Conservation (phyloP, 2,888 invertebrate species). For the Nomada ferruginata region DNA sequence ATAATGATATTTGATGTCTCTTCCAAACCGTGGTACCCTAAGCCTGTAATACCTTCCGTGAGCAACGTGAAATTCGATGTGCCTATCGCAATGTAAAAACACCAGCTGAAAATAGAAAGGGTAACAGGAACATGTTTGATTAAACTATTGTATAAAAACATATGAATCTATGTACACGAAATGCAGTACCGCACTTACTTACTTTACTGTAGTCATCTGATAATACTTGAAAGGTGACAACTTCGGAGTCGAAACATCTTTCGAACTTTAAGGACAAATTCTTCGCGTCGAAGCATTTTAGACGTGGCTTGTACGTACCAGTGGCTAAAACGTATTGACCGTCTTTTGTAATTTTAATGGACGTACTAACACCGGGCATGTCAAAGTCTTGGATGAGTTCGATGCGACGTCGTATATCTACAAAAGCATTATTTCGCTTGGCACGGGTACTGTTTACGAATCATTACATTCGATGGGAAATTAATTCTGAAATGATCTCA, state of each 20-base stretch:
- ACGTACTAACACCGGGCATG: slow-evolving; percentile 97
- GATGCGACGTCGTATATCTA: slow-evolving; percentile 94
- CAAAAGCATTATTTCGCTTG: slow-evolving; percentile 56
- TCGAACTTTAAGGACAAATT: slow-evolving; percentile 99
- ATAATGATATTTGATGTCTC: slow-evolving; percentile 96
- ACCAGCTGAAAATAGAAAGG: slow-evolving; percentile 87
- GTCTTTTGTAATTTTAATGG: slow-evolving; percentile 94
- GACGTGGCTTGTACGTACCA: slow-evolving; percentile 97
- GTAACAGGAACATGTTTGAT: not conserved
- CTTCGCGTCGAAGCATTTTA: slow-evolving; percentile 98
- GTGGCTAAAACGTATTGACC: slow-evolving; percentile 96
- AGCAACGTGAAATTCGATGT: slow-evolving; percentile 97
- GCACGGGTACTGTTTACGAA: not conserved
- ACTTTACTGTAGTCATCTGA: slow-evolving; percentile 99
- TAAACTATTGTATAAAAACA: not conserved
- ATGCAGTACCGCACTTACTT: slow-evolving; percentile 56
- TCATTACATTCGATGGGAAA: not conserved
- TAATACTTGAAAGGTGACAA: slow-evolving; percentile 95
- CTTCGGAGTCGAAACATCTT: slow-evolving; percentile 98
- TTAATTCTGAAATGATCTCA: slow-evolving; percentile 13
- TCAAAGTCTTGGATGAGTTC: slow-evolving; percentile 99
- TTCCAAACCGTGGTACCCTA: slow-evolving; percentile 97
- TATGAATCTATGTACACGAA: too few relatives aligned
- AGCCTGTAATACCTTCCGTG: slow-evolving; percentile 96
- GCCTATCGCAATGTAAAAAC: slow-evolving; percentile 95